Percentiles rank a stretch among this genome's conserved stretches.
phyloP scores from a whole-genome alignment of 2,797 vertebrate species.

The Microtus obscurus region DNA sequence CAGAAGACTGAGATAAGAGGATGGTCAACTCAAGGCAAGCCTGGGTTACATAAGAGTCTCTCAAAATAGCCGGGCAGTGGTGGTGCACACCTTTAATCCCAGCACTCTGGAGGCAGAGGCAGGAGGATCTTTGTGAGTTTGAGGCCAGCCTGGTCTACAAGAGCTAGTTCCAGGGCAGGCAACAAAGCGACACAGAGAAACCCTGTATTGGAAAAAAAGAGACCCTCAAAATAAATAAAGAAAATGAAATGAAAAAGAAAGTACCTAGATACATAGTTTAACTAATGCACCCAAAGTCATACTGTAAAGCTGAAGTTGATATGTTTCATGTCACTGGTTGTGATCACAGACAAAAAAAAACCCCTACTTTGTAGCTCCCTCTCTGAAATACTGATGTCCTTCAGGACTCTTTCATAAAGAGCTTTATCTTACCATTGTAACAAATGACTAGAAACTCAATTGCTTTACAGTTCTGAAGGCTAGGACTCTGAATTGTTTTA shows the following conservation, averaged over 20 bases:
- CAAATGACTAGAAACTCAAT: background rate
- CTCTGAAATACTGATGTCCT: background rate
- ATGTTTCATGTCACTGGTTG: background rate
- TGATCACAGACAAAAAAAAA: background rate
- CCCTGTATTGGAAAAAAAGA: background rate
- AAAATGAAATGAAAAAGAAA: background rate
- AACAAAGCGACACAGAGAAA: too few relatives aligned
- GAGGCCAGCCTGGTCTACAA: too few relatives aligned
- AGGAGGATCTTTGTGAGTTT: too few relatives aligned
- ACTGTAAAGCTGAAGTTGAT: conserved; percentile 21
- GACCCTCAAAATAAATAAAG: background rate
- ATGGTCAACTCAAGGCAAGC: background rate
- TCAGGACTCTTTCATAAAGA: conserved; percentile 6
- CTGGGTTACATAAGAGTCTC: background rate
- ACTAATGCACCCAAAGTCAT: conserved; percentile 4
- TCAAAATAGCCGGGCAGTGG: background rate
- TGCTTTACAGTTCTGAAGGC: background rate
- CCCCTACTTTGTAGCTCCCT: background rate
- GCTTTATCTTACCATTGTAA: background rate
- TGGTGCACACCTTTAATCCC: too few relatives aligned
- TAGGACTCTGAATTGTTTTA: background rate
- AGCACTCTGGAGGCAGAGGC: too few relatives aligned
- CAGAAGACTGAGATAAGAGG: background rate
- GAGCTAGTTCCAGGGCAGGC: too few relatives aligned
- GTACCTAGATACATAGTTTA: background rate